Base-by-base conservation (phyloP, 2,888 invertebrate genomes). In the Oeneis ivallda region DNA sequence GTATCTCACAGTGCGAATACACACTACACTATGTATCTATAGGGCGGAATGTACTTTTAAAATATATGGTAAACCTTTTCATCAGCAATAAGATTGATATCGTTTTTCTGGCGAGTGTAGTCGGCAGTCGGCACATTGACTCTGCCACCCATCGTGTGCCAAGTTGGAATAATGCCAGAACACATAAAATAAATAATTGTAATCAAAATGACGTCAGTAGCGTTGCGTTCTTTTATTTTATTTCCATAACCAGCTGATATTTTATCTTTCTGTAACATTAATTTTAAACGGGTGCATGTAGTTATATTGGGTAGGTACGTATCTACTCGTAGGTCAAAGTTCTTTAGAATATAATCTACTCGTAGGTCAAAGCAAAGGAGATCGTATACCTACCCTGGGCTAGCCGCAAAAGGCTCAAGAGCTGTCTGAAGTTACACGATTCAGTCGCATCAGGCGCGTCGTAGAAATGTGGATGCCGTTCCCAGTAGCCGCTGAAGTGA, bases 101-200 rank as follows among this genome's bases (percentile, higher is more conserved):
- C 34, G 19, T 52, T 41, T 45, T 41, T 61, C 52, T 52, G 41
- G 19, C 15, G 41, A 34, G 19, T 26, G 61, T 6, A 52, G n/a
- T 6, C 41, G 15, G n/a, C n/a, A 61, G 52, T 50, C 50, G 39
- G 49, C n/a, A 39, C 39, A 39, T 49, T 39, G 17, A 32, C 34
- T 34, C 39, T 52, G 41, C 50, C 26, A n/a, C 3, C 52, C 50
- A 39, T 26, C 52, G 15, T n/a, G 70, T 80, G 86, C 85, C 84
- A 85, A 86, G 78, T 82, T 86, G 86, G 86, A 83, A 73, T 74
- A 71, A 65, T 70, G 85, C 86, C 85, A 86, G 80, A 77, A 37
- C 7, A 75, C 71, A 76, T 74, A 74, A 74, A 73, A 79, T 71
- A 75, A 72, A 72, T 72, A 72, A 72, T 72, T 73, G 52, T 61